Conservation (phyloP, 2,113 vertebrate genomes). For the Pseudorectes ferrugineus region DNA sequence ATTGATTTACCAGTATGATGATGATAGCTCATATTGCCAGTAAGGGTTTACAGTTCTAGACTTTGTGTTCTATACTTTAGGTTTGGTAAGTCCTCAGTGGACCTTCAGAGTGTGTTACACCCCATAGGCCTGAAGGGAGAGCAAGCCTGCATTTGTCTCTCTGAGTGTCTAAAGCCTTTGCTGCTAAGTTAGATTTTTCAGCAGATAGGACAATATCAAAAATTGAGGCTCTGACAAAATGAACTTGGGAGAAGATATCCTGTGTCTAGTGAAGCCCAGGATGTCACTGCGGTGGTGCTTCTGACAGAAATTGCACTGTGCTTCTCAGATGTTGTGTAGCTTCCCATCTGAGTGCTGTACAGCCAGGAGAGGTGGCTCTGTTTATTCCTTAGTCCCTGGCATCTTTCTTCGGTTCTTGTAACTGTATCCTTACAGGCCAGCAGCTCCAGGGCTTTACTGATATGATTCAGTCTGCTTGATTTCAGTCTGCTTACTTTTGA, state of each 20-base stretch:
- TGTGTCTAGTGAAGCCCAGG: background rate
- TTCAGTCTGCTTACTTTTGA: background rate
- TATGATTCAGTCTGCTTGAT: background rate
- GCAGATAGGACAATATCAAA: background rate
- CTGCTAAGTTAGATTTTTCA: background rate
- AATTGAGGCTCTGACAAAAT: background rate
- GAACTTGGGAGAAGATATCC: background rate
- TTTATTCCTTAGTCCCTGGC: background rate
- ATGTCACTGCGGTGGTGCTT: background rate
- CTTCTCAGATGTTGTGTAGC: rapidly evolving
- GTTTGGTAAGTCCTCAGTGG: background rate
- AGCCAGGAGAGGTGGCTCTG: background rate
- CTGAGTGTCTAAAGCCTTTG: background rate
- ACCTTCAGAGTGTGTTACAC: background rate
- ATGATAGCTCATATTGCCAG: background rate
- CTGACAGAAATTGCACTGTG: background rate
- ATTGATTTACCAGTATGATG: background rate
- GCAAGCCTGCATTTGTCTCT: background rate
- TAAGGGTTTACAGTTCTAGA: background rate
- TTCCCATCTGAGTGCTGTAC: background rate
- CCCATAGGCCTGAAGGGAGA: background rate
- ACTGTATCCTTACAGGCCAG: background rate
- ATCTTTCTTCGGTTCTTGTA: background rate
- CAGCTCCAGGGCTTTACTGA: background rate
- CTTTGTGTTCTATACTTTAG: background rate